Evolutionary conservation across 2,113 vertebrate genomes (phyloP).

Genomic region (Entelurus aequoreus): DNA sequence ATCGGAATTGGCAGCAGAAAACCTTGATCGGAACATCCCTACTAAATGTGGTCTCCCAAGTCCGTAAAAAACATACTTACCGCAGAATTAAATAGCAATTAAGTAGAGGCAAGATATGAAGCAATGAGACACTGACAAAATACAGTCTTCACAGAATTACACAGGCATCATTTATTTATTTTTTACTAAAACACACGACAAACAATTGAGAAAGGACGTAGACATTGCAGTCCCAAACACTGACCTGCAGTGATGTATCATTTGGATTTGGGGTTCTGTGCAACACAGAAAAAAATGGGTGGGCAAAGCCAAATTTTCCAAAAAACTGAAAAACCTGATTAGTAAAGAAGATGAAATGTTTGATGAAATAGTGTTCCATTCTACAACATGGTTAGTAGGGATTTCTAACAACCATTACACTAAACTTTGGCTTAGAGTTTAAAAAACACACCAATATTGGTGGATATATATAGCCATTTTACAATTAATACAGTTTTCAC

Average conservation of each 20-base stretch:
- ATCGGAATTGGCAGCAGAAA: too few relatives aligned
- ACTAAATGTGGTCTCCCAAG: too few relatives aligned
- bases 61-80: too few relatives aligned
- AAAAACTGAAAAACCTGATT: neutral
- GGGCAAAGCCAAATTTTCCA: neutral
- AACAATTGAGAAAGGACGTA: constrained; percentile 14
- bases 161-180: constrained; percentile 39
- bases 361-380: too few relatives aligned
- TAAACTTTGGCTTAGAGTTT: neutral
- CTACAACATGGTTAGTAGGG: too few relatives aligned
- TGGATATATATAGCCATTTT: too few relatives aligned
- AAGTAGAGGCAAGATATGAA: too few relatives aligned
- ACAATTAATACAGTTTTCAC: neutral
- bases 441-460: neutral
- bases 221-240: constrained; percentile 32
- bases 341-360: neutral
- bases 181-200: constrained; percentile 14
- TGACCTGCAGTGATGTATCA: constrained; percentile 55
- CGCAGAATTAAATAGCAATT: too few relatives aligned
- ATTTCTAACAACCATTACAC: neutral
- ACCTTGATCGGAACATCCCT: too few relatives aligned
- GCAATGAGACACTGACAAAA: neutral
- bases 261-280: constrained; percentile 30
- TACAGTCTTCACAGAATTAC: neutral
- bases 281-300: constrained; percentile 7